Percentiles rank a stretch among this genome's conserved stretches.
phyloP scores from a whole-genome alignment of 2,113 vertebrate genomes.

The Pelecanoides urinatrix region DNA sequence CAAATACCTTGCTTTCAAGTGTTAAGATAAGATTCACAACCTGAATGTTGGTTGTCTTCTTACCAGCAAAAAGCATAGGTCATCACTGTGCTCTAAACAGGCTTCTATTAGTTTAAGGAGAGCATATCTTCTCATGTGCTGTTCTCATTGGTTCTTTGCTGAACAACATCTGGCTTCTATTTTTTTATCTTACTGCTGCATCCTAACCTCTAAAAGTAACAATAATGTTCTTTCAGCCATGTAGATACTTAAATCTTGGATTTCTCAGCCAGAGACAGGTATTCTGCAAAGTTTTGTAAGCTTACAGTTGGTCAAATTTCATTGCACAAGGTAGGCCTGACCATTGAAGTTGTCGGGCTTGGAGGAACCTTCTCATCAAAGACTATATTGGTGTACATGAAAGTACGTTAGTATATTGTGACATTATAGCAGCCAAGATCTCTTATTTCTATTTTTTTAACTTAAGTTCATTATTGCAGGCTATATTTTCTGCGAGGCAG shows the following conservation, averaged over 20 bases:
- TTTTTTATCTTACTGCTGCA: background rate
- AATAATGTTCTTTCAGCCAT: background rate
- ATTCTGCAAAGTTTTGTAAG: background rate
- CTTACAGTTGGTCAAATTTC: background rate
- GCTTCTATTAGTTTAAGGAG: background rate
- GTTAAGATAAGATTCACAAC: background rate
- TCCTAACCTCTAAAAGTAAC: background rate
- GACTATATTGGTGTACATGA: rapidly evolving
- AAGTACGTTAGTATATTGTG: background rate
- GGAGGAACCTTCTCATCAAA: background rate
- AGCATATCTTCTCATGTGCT: background rate
- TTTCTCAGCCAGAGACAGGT: background rate
- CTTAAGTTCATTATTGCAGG: background rate
- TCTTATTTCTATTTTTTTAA: background rate
- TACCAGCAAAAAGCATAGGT: background rate
- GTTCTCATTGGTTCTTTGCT: background rate
- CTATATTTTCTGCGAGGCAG: background rate
- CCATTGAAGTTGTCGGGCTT: background rate
- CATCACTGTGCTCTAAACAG: background rate
- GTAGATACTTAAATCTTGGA: background rate
- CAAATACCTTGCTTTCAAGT: background rate
- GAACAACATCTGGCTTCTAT: background rate
- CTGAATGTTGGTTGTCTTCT: background rate
- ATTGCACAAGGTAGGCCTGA: background rate
- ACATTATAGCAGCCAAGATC: background rate